Evolutionary conservation across 1,140 invertebrate genomes (phyloP).

Genomic region (Lordiphosa clarofinis): DNA sequence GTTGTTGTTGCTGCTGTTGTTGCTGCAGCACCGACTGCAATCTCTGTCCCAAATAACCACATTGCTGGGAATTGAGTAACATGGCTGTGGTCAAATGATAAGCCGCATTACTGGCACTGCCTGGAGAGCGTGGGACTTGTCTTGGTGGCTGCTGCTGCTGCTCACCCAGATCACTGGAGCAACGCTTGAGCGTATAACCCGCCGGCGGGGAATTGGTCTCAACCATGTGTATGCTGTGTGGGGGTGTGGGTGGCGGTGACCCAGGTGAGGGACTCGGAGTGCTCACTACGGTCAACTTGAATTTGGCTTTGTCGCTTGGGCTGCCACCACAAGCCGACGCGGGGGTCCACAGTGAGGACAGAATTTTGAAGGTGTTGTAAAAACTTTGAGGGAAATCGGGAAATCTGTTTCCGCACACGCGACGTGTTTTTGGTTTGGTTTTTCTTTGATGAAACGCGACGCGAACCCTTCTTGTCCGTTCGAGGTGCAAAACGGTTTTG

Average conservation of each 20-base stretch:
- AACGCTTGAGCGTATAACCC: slow-evolving; percentile 67
- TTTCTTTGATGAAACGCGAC: slow-evolving; percentile 13
- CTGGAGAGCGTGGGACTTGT: slow-evolving; percentile 50
- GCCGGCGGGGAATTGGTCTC: slow-evolving; percentile 67
- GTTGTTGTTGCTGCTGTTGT: slow-evolving; percentile 56
- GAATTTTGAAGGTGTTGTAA: slow-evolving; percentile 61
- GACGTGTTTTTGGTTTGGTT: slow-evolving; percentile 19
- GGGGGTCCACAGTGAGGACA: slow-evolving; percentile 77
- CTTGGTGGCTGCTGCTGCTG: slow-evolving; percentile 51
- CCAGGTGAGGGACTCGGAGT: slow-evolving; percentile 71
- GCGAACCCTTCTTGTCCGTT: slow-evolving; percentile 69
- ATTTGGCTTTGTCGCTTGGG: slow-evolving; percentile 52
- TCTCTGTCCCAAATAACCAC: slow-evolving; percentile 72
- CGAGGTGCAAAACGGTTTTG: slow-evolving; percentile 76
- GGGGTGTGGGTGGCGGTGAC: slow-evolving; percentile 67
- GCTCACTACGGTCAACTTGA: slow-evolving; percentile 75
- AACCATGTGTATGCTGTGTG: slow-evolving; percentile 57
- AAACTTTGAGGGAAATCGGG: slow-evolving; percentile 2
- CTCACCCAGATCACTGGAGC: slow-evolving; percentile 55
- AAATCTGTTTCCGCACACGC: slow-evolving; percentile 4
- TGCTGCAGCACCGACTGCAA: slow-evolving; percentile 69
- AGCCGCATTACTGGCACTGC: slow-evolving; percentile 44
- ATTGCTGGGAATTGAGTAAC: slow-evolving; percentile 77
- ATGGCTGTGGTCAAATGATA: slow-evolving; percentile 77
- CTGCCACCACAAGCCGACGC: slow-evolving; percentile 53